Conservation (phyloP, 2,797 vertebrate genomes). For the Molossus molossus region DNA sequence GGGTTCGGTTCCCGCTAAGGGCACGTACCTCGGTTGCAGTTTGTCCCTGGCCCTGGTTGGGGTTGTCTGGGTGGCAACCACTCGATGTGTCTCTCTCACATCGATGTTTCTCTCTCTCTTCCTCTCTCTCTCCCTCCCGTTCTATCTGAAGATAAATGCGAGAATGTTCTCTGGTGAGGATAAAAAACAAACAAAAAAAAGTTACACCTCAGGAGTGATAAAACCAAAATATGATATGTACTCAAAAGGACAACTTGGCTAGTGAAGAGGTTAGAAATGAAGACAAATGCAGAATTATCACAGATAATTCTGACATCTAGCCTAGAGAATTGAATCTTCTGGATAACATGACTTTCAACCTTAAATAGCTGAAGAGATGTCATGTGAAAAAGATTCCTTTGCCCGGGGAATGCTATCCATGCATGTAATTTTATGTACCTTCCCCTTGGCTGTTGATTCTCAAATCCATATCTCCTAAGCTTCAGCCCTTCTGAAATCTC, state of each 20-base stretch:
- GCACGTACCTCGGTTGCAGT: too few relatives aligned
- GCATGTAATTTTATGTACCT: background rate
- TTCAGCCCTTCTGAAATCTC: background rate
- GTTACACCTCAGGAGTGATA: background rate
- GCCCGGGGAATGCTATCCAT: background rate
- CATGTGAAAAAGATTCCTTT: background rate
- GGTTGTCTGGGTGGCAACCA: too few relatives aligned
- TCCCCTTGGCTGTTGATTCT: background rate
- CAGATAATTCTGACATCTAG: conserved; percentile 11
- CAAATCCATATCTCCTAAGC: background rate
- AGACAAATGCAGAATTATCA: conserved; percentile 46
- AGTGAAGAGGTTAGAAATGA: conserved; percentile 50
- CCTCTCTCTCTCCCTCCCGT: too few relatives aligned
- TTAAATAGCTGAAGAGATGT: conserved; percentile 2
- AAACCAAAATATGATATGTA: conserved; percentile 10
- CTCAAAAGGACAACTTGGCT: conserved; percentile 10
- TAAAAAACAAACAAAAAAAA: background rate
- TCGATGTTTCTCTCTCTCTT: too few relatives aligned
- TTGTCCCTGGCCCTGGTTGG: too few relatives aligned
- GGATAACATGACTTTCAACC: background rate
- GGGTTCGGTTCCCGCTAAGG: too few relatives aligned
- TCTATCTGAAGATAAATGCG: too few relatives aligned
- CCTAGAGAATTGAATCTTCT: conserved; percentile 14
- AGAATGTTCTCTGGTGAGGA: too few relatives aligned
- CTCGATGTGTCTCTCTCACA: too few relatives aligned